Evolutionary conservation across 2,797 vertebrate species (phyloP).

Genomic region (Distichodus sexfasciatus): DNA sequence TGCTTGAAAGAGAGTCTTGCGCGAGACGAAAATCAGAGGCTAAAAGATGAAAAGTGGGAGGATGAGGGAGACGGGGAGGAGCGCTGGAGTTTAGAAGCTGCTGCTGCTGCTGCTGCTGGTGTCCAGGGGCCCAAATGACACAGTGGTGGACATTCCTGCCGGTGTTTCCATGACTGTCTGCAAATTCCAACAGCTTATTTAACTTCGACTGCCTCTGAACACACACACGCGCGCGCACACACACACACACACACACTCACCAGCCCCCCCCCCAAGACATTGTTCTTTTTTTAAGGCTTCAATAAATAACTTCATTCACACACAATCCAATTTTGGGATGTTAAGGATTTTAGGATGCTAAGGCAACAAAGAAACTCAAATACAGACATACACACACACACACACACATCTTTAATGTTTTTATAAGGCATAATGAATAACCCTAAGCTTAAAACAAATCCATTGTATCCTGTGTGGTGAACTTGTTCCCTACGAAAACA

Average conservation of each 20-base stretch:
- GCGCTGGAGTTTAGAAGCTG: slow-evolving; percentile 10
- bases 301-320: background rate
- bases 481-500: no score
- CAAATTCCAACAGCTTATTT: slow-evolving; percentile 60
- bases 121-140: slow-evolving; percentile 19
- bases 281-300: background rate
- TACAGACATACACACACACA: no score
- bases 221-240: background rate
- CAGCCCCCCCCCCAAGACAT: background rate
- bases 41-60: background rate
- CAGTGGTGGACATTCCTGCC: slow-evolving; percentile 61
- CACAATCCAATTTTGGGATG: no score
- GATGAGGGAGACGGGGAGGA: slow-evolving; percentile 11
- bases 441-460: no score
- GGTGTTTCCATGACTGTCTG: slow-evolving; percentile 65
- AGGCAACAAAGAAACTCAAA: no score
- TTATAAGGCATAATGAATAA: no score
- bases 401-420: no score
- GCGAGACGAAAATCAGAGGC: background rate
- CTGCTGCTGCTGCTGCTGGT: no score
- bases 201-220: slow-evolving; percentile 29
- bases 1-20: background rate
- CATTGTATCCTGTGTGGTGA: no score
- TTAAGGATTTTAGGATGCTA: no score
- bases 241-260: background rate